Conservation (phyloP, 2,888 invertebrate genomes). For the Spisula subtruncata region DNA sequence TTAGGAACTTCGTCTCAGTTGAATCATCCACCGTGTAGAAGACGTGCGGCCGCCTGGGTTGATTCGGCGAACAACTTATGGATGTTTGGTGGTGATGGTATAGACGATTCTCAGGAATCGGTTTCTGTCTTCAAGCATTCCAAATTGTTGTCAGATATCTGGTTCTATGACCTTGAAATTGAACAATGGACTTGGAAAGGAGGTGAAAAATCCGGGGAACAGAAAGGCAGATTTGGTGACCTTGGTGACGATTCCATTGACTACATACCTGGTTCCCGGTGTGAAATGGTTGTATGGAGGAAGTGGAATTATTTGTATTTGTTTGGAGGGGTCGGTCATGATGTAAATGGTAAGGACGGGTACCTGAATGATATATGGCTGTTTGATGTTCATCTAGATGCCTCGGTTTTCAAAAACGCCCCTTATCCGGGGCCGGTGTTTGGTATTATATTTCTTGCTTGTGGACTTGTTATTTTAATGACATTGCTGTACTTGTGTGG, state of each 20-base stretch:
- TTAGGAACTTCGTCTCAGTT: conserved; percentile 34
- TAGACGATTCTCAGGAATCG: conserved; percentile 65
- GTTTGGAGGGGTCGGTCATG: conserved; percentile 81
- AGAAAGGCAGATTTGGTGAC: conserved; percentile 68
- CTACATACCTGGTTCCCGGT: conserved; percentile 75
- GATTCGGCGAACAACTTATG: conserved; percentile 76
- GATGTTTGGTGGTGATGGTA: conserved; percentile 83
- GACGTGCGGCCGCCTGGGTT: conserved; percentile 75
- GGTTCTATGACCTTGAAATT: conserved; percentile 73
- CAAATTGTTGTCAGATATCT: conserved; percentile 78
- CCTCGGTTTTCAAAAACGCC: conserved; percentile 49
- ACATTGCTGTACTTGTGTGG: conserved; percentile 47
- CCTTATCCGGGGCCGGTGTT: conserved; percentile 57
- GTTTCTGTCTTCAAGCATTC: conserved; percentile 69
- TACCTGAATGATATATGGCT: conserved; percentile 80
- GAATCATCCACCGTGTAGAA: conserved; percentile 76
- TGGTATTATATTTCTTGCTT: conserved; percentile 59
- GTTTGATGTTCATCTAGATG: conserved; percentile 72
- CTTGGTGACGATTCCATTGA: conserved; percentile 61
- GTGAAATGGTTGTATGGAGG: conserved; percentile 72
- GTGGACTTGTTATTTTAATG: conserved; percentile 47
- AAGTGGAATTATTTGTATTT: conserved; percentile 69
- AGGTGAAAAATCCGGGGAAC: conserved; percentile 74
- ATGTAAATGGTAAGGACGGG: conserved; percentile 74
- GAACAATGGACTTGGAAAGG: conserved; percentile 79